Percentiles rank a stretch among this genome's conserved stretches.
These are phyloP conservation scores for Autographa gamma DNA, from an alignment of 2,888 invertebrate genomes.

Conservation along the genomic window DNA sequence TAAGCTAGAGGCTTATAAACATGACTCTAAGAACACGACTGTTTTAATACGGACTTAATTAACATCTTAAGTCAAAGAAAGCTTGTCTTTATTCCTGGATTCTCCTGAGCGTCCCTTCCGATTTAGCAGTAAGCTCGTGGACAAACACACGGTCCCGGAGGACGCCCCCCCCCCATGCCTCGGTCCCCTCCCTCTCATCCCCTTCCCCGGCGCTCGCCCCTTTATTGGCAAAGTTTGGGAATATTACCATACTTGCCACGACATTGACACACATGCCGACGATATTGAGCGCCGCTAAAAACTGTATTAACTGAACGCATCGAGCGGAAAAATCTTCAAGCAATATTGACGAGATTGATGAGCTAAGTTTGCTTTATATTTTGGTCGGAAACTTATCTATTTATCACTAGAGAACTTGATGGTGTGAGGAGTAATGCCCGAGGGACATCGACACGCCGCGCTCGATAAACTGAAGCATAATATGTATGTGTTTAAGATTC, in stretches of 20 bases:
- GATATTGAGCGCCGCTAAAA: constrained; percentile 57
- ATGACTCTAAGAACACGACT: constrained; percentile 9
- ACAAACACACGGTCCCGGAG: constrained; percentile 41
- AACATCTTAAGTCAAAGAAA: constrained; percentile 28
- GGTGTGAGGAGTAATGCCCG: not conserved
- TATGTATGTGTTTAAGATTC: constrained; percentile 18
- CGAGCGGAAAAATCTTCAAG: constrained; percentile 36
- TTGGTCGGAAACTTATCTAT: constrained; percentile 25
- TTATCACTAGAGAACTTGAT: constrained; percentile 15
- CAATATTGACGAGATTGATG: constrained; percentile 52
- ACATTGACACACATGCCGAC: constrained; percentile 68
- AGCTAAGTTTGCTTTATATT: constrained; percentile 40
- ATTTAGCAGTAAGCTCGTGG: constrained; percentile 39
- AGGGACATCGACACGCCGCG: not conserved
- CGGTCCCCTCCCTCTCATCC: not conserved
- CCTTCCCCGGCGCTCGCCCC: constrained; percentile 33
- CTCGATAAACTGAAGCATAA: not conserved
- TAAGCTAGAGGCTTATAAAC: constrained; percentile 11
- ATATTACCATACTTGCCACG: constrained; percentile 67
- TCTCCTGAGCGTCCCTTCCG: constrained; percentile 14
- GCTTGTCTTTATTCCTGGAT: constrained; percentile 18
- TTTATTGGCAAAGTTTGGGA: constrained; percentile 72
- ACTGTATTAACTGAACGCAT: constrained; percentile 55
- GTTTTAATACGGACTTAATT: constrained; percentile 36
- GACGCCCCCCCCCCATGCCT: not conserved